Evolutionary conservation across 2,113 vertebrate species (phyloP).

Genomic region (Carassius auratus): DNA sequence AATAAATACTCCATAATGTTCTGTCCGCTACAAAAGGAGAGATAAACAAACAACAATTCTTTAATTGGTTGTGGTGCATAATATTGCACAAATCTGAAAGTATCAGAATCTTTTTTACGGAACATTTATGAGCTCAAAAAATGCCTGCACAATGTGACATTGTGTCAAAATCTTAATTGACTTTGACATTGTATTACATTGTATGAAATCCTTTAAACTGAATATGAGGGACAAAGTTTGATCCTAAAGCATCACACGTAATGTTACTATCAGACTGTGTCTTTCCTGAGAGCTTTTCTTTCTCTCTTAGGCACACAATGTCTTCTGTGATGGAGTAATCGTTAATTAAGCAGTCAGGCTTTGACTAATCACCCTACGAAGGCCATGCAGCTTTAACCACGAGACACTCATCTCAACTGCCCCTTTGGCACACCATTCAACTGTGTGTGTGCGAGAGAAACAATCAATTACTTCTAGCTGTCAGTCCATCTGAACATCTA

Average conservation of each 20-base stretch:
- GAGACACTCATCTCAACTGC: constrained; percentile 69
- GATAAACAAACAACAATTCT: background rate
- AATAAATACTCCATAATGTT: background rate
- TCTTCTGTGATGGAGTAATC: constrained; percentile 67
- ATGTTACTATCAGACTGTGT: constrained; percentile 14
- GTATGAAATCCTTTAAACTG: background rate
- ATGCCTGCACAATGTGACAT: background rate
- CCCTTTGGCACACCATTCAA: constrained; percentile 66
- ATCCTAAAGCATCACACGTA: constrained; percentile 19
- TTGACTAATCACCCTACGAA: constrained; percentile 77
- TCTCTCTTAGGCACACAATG: constrained; percentile 61
- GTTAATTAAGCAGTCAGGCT: constrained; percentile 77
- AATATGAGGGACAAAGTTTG: background rate
- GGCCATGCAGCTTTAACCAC: constrained; percentile 72
- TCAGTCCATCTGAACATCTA: constrained; percentile 42
- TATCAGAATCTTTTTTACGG: too few relatives aligned
- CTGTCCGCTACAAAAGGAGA: background rate
- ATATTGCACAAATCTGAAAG: background rate
- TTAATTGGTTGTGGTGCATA: background rate
- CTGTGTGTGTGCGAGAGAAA: constrained; percentile 47
- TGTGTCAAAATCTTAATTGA: background rate
- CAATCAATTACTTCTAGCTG: constrained; percentile 41
- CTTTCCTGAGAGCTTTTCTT: constrained; percentile 61
- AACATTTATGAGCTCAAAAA: background rate
- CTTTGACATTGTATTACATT: background rate